Conservation (phyloP, 2,113 vertebrate species). For the Lethenteron reissneri region DNA sequence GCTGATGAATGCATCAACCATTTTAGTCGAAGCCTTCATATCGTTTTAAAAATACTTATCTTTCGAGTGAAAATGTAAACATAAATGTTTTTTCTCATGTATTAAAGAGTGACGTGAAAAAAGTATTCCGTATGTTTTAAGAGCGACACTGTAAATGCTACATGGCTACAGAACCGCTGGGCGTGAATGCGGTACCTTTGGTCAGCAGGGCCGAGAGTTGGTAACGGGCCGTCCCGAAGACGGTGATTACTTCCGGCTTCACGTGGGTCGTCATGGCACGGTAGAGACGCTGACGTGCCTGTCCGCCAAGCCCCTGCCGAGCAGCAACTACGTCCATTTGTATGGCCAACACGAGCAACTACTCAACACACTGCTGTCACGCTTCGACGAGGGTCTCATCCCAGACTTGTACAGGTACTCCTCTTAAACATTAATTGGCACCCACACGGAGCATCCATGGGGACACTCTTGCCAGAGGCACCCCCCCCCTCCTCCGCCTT, state of each 20-base stretch:
- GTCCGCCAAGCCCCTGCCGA: conserved; percentile 36
- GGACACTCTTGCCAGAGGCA: background rate
- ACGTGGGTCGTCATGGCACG: conserved; percentile 25
- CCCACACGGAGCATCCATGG: too few relatives aligned
- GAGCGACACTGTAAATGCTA: too few relatives aligned
- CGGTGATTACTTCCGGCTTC: conserved; percentile 56
- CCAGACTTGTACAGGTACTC: conserved; percentile 59
- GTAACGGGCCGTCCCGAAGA: conserved; percentile 28
- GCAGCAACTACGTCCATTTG: conserved; percentile 46
- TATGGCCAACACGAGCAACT: conserved; percentile 54
- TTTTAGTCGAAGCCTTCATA: too few relatives aligned
- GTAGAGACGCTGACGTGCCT: conserved; percentile 62
- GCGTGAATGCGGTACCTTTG: background rate
- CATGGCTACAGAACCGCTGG: too few relatives aligned
- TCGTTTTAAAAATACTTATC: too few relatives aligned
- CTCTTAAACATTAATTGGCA: background rate
- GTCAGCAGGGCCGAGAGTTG: conserved; percentile 33
- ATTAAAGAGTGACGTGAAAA: too few relatives aligned
- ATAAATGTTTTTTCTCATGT: too few relatives aligned
- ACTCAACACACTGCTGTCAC: conserved; percentile 42
- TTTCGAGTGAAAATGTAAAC: too few relatives aligned
- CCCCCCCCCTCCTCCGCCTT: conserved; percentile 1
- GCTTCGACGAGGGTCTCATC: conserved; percentile 29
- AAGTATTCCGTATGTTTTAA: too few relatives aligned
- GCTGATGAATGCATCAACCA: too few relatives aligned